Base-by-base conservation (phyloP, 2,113 vertebrate species). In the Oreochromis aureus region DNA sequence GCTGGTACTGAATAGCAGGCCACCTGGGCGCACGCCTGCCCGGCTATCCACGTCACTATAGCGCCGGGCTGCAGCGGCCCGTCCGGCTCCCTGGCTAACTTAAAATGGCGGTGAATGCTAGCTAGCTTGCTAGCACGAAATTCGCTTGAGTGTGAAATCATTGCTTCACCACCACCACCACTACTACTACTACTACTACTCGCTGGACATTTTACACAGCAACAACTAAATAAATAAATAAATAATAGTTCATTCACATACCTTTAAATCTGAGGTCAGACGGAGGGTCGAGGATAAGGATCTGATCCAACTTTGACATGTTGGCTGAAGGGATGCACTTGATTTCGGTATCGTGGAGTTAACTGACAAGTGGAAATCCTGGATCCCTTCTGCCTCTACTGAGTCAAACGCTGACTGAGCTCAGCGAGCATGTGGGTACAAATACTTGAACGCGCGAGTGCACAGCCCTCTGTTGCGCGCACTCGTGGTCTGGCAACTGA, bases 191-290 rank as follows among this genome's bases (percentile, higher is more conserved):
- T 27, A 27, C 34, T 39, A 69, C 69, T 16, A 46, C 36, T 18
- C n/a, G 32, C 10, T 5, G 11, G 46, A 78, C 54, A 16, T 54
- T 36, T 46, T 3, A 46, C 24, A 19, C 5, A 19, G 15, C 55
- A 10, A 27, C 7, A 61, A 8, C 15, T 73, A 73, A 73, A 16
- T 48, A 16, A 51, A 16, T 48, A 16, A 51, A 48, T 46, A 73
- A 27, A 46, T 73, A 18, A 48, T 18, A 46, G 10, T 48, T 10
- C 30, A 10, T 44, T 30, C 55, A 59, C 96, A 94, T 95, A 99
- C 98, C 98, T 99, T 97, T 98, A 92, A 99, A 99, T 96, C 95
- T 98, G 94, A 99, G 98, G 95, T 99, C 98, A 93, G 86, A 95
- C 85, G 98, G 96, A 86, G 98, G 98, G 91, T 99, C 98, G 44